Conservation (phyloP, 2,113 vertebrate genomes). For the Salvelinus namaycush region DNA sequence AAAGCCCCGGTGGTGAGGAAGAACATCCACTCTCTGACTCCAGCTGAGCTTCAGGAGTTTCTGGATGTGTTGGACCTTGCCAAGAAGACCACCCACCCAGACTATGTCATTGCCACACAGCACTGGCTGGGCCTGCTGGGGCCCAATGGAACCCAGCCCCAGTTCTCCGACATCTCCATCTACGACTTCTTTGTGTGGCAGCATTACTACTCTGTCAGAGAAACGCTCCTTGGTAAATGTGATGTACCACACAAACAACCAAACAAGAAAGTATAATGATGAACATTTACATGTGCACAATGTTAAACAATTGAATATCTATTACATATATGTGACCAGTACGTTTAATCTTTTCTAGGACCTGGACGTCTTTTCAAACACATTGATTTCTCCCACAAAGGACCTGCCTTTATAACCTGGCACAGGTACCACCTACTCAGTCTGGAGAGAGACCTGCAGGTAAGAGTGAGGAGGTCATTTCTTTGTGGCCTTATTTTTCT, state of each 20-base stretch:
- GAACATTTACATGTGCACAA: too few relatives aligned
- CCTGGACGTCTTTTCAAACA: slow-evolving; percentile 90
- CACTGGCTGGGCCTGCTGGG: slow-evolving; percentile 93
- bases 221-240: slow-evolving; percentile 87
- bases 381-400: slow-evolving; percentile 96
- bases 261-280: too few relatives aligned
- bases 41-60: slow-evolving; percentile 83
- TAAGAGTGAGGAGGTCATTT: slow-evolving; percentile 43
- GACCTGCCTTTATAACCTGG: slow-evolving; percentile 96
- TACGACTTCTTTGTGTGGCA: slow-evolving; percentile 98
- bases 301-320: too few relatives aligned
- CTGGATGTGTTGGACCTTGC: slow-evolving; percentile 82
- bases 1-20: slow-evolving; percentile 79
- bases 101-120: slow-evolving; percentile 90
- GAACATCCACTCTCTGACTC: slow-evolving; percentile 83
- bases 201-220: slow-evolving; percentile 96
- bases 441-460: slow-evolving; percentile 94
- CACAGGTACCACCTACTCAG: slow-evolving; percentile 92
- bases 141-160: slow-evolving; percentile 81
- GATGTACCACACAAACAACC: too few relatives aligned
- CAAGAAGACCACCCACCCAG: slow-evolving; percentile 84
- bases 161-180: slow-evolving; percentile 86
- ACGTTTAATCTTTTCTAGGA: slow-evolving; percentile 68
- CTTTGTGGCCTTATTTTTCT: too few relatives aligned
- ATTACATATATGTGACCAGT: neutral